A percentile compares a stretch with the other conserved stretches of the same genome.
These are phyloP conservation scores for Pseudomyrmex dendroicus DNA, from an alignment of 1,140 invertebrate genomes.

Conservation along the genomic window DNA sequence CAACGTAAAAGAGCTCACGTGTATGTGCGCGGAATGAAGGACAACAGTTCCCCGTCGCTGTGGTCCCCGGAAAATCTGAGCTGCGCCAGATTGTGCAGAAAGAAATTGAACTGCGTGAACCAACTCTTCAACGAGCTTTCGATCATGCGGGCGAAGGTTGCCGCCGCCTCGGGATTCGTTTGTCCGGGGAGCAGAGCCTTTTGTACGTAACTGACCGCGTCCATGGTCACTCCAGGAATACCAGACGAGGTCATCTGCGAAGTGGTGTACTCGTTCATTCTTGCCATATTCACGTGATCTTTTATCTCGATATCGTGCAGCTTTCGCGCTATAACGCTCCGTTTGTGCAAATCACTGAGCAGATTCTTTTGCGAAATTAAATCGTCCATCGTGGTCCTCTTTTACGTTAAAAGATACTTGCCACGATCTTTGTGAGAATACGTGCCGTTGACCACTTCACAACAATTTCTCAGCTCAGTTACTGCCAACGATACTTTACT, in stretches of 20 bases:
- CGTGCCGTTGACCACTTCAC: background rate
- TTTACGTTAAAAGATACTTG: no score
- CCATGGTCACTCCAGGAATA: conserved; percentile 96
- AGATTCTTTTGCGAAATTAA: conserved; percentile 49
- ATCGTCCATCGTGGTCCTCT: conserved; percentile 64
- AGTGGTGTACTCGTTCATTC: conserved; percentile 80
- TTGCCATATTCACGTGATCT: conserved; percentile 72
- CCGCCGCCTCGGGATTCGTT: conserved; percentile 97
- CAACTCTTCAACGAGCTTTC: conserved; percentile 94
- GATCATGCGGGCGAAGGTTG: conserved; percentile 96
- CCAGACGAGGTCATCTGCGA: conserved; percentile 96
- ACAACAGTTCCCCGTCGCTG: conserved; percentile 92
- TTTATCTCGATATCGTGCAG: conserved; percentile 74
- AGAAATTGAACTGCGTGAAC: conserved; percentile 99
- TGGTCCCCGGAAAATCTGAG: conserved; percentile 95
- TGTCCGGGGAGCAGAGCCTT: conserved; percentile 94
- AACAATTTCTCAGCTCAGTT: background rate
- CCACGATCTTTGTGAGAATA: background rate
- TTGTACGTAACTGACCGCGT: conserved; percentile 97
- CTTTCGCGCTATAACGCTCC: conserved; percentile 63
- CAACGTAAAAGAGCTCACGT: conserved; percentile 88
- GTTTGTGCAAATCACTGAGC: conserved; percentile 48
- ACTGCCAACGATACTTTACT: conserved; percentile 1
- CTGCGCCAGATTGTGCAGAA: conserved; percentile 98
- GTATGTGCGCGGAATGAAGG: conserved; percentile 97